These are phyloP conservation scores for Neogale vison DNA, from an alignment of 2,113 vertebrate species.

Conservation along the genomic window DNA sequence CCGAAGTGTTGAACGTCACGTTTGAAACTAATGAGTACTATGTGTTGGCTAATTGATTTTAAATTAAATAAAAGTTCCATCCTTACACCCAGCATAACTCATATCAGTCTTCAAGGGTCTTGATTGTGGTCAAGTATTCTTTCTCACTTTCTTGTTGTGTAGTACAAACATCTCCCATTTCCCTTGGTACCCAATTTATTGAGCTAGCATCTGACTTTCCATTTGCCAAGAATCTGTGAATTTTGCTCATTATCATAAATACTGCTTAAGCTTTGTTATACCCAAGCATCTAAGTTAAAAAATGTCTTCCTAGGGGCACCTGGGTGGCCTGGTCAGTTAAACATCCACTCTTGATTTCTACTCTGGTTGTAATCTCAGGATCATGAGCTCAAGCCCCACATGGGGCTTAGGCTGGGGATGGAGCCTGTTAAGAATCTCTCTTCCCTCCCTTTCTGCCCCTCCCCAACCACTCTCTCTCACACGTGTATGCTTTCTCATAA, in stretches of 20 bases:
- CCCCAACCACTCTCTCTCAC: background rate
- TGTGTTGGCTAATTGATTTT: background rate
- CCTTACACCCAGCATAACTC: background rate
- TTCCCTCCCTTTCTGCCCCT: background rate
- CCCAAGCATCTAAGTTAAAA: background rate
- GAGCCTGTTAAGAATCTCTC: background rate
- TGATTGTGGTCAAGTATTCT: background rate
- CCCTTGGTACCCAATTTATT: background rate
- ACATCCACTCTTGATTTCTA: background rate
- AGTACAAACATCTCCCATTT: background rate
- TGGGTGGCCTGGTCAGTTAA: background rate
- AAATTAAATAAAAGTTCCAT: background rate
- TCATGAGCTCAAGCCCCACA: background rate
- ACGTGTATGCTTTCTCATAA: background rate
- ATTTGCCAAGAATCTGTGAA: background rate
- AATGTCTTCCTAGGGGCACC: background rate
- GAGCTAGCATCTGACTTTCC: background rate
- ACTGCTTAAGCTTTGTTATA: background rate
- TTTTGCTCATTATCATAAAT: background rate
- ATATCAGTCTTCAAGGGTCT: background rate
- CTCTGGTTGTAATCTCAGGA: background rate
- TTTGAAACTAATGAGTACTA: background rate
- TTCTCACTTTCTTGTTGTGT: background rate
- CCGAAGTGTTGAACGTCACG: background rate
- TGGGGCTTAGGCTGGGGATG: background rate